These are phyloP conservation scores for Selene dorsalis DNA, from an alignment of 2,797 vertebrate genomes.

Conservation along the genomic window DNA sequence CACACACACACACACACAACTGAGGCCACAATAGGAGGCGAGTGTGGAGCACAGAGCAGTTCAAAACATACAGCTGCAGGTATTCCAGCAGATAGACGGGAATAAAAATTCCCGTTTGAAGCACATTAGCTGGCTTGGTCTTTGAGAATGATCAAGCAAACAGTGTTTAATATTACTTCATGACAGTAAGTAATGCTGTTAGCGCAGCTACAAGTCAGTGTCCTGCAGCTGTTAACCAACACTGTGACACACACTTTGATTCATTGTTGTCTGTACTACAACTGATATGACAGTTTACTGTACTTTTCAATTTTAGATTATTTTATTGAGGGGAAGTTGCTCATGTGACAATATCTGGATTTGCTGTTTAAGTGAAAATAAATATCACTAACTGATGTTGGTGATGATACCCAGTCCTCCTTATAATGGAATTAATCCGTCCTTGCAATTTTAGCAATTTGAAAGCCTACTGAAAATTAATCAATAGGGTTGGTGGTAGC, in stretches of 20 bases:
- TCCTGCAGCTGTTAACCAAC: too few species aligned
- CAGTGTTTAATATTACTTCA: background rate
- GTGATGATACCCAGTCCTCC: background rate
- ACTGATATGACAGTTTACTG: too few species aligned
- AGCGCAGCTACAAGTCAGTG: background rate
- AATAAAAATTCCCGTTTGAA: background rate
- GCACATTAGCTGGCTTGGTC: background rate
- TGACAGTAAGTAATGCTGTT: background rate
- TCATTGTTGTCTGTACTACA: background rate
- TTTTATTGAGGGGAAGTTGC: background rate
- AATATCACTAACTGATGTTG: background rate
- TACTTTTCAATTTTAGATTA: background rate
- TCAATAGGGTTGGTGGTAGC: background rate
- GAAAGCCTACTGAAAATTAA: background rate
- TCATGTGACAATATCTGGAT: background rate
- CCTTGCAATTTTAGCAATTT: background rate
- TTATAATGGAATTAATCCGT: background rate
- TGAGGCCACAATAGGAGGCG: background rate
- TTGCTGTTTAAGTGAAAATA: too few species aligned
- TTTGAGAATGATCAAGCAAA: background rate
- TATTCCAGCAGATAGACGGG: background rate
- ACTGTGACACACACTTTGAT: background rate
- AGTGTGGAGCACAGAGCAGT: background rate
- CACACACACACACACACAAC: conserved; percentile 40
- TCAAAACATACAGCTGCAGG: background rate